phyloP scores from a whole-genome alignment of 2,113 vertebrate genomes.

The Cyprinus carpio region DNA sequence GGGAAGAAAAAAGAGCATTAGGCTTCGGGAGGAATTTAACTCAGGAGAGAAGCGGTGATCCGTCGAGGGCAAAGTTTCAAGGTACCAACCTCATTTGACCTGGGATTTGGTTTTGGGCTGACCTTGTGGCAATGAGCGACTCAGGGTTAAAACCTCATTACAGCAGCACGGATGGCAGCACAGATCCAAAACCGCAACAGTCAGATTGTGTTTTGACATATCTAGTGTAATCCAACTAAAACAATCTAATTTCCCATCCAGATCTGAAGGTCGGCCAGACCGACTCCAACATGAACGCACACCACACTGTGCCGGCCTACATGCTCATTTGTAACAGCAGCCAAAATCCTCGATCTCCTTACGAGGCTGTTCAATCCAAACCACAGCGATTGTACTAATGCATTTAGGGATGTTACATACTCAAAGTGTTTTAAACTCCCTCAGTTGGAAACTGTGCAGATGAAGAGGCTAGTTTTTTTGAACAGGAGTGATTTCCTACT shows the following conservation, averaged over 20 bases:
- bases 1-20: conserved; percentile 23
- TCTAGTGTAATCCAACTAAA: conserved; percentile 67
- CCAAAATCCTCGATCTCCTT: not conserved
- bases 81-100: conserved; percentile 61
- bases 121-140: conserved; percentile 64
- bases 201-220: conserved; percentile 79
- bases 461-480: not conserved
- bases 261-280: not conserved
- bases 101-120: conserved; percentile 72
- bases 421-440: not conserved
- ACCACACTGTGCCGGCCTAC: not conserved
- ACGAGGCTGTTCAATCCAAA: not conserved
- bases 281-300: not conserved
- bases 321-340: not conserved
- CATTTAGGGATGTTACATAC: conserved; percentile 8
- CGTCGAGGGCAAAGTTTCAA: conserved; percentile 43
- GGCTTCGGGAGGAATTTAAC: conserved; percentile 15
- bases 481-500: not conserved
- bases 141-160: conserved; percentile 71
- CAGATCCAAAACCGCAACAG: conserved; percentile 73
- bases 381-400: not conserved
- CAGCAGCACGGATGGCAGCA: conserved; percentile 71
- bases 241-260: conserved; percentile 62
- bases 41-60: conserved; percentile 52
- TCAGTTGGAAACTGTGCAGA: not conserved